Percentiles rank a stretch among this genome's conserved stretches.
phyloP scores from a whole-genome alignment of 1,140 invertebrate species.

The Drosophila watanabei region DNA sequence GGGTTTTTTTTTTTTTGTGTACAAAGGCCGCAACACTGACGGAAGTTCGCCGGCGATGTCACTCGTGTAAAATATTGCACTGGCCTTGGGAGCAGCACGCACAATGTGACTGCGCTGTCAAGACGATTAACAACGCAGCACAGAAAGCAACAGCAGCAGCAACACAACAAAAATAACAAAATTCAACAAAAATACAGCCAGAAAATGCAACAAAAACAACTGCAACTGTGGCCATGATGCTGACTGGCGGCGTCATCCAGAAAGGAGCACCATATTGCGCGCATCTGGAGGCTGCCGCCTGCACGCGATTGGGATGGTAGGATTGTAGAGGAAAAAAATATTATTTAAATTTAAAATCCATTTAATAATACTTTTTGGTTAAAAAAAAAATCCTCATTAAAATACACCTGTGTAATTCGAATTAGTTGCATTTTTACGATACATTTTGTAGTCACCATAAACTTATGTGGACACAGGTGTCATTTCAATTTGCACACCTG shows the following conservation, averaged over 20 bases:
- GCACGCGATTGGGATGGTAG: slow-evolving; percentile 46
- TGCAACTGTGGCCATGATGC: slow-evolving; percentile 63
- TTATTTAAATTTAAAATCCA: neutral
- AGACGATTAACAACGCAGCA: slow-evolving; percentile 75
- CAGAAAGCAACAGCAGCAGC: slow-evolving; percentile 14
- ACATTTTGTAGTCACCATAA: neutral
- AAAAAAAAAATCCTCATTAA: neutral
- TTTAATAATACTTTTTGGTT: neutral
- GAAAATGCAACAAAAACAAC: slow-evolving; percentile 25
- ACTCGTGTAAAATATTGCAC: slow-evolving; percentile 77
- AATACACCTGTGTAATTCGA: neutral
- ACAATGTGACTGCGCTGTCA: slow-evolving; percentile 71
- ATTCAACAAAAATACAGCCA: slow-evolving; percentile 28
- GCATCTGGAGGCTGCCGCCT: slow-evolving; percentile 65
- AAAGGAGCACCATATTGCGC: slow-evolving; percentile 76
- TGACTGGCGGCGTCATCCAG: slow-evolving; percentile 45
- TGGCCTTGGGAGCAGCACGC: slow-evolving; percentile 80
- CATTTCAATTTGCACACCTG: neutral
- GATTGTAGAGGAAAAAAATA: neutral
- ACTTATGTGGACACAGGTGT: neutral
- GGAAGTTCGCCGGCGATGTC: slow-evolving; percentile 66
- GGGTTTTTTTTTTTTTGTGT: slow-evolving; percentile 3
- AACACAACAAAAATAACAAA: neutral
- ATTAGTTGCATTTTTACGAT: neutral
- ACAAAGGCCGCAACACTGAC: slow-evolving; percentile 46